A percentile compares a stretch with the other conserved stretches of the same genome.
phyloP scores from a whole-genome alignment of 1,140 invertebrate species.

The Eriocheir sinensis region DNA sequence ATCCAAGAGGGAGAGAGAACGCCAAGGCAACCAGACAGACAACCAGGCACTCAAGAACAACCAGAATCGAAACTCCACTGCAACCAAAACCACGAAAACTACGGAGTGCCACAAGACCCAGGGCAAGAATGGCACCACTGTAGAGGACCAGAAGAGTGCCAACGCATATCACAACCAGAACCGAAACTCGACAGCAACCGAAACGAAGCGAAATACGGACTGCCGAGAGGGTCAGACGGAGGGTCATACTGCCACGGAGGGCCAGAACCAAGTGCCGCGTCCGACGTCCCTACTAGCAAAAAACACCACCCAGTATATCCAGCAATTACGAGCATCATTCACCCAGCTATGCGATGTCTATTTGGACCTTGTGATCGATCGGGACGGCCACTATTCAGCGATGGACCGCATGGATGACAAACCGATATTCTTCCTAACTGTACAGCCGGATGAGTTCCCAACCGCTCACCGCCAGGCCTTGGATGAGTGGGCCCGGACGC shows the following conservation, averaged over 20 bases:
- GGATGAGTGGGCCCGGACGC: slow-evolving; percentile 65
- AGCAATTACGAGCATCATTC: slow-evolving; percentile 83
- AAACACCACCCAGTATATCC: slow-evolving; percentile 80
- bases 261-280: not conserved
- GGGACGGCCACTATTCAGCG: slow-evolving; percentile 84
- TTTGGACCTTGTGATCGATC: slow-evolving; percentile 85
- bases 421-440: slow-evolving; percentile 86
- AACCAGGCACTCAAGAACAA: no score
- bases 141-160: no score
- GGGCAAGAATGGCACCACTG: no score
- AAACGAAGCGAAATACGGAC: no score
- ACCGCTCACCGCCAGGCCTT: slow-evolving; percentile 82
- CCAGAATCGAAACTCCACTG: no score
- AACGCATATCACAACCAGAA: no score
- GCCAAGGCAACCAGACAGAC: no score
- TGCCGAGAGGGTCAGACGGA: no score
- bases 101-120: no score
- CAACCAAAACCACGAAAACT: no score
- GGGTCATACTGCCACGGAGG: not conserved
- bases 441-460: slow-evolving; percentile 85
- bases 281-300: slow-evolving; percentile 58
- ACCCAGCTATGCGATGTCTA: slow-evolving; percentile 86
- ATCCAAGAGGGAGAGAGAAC: no score
- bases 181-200: no score
- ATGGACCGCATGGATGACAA: slow-evolving; percentile 85